A percentile compares a stretch with the other conserved stretches of the same genome.
Conservation (phyloP, 2,888 invertebrate genomes). For the Troides helena region DNA sequence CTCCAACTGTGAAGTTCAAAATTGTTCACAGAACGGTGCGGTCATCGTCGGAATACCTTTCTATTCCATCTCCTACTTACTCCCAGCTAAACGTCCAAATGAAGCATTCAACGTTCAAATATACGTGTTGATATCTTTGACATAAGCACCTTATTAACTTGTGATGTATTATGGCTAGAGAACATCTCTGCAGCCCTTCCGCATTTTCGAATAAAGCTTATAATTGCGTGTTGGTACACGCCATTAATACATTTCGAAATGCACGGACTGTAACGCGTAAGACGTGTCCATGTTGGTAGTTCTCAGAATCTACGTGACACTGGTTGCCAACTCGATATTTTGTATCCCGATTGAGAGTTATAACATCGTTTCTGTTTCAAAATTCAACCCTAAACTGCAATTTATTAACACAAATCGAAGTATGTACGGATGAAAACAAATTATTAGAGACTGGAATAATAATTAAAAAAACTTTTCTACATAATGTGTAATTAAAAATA, state of each 20-base stretch:
- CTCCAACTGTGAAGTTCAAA: slow-evolving; percentile 28
- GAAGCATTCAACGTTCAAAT: slow-evolving; percentile 61
- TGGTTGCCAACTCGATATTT: slow-evolving; percentile 42
- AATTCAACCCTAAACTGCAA: no score
- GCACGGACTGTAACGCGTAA: slow-evolving; percentile 55
- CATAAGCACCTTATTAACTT: slow-evolving; percentile 63
- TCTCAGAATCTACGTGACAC: slow-evolving; percentile 64
- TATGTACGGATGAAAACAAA: no score
- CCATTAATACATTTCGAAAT: slow-evolving; percentile 42
- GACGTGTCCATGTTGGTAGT: slow-evolving; percentile 58
- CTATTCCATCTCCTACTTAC: slow-evolving; percentile 59
- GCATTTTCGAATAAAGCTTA: slow-evolving; percentile 6
- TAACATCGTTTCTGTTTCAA: no score
- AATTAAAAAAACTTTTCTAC: no score
- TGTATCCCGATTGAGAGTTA: background rate
- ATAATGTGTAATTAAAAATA: no score
- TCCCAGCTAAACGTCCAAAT: slow-evolving; percentile 54
- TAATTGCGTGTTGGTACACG: slow-evolving; percentile 34
- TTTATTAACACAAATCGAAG: no score
- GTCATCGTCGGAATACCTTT: slow-evolving; percentile 47
- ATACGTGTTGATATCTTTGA: slow-evolving; percentile 54
- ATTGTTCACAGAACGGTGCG: slow-evolving; percentile 28
- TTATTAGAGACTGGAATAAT: no score
- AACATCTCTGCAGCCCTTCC: slow-evolving; percentile 29
- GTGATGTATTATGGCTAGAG: slow-evolving; percentile 32